These are phyloP conservation scores for Stenotaenia linearis DNA, from an alignment of 2,888 invertebrate species.

Conservation along the genomic window DNA sequence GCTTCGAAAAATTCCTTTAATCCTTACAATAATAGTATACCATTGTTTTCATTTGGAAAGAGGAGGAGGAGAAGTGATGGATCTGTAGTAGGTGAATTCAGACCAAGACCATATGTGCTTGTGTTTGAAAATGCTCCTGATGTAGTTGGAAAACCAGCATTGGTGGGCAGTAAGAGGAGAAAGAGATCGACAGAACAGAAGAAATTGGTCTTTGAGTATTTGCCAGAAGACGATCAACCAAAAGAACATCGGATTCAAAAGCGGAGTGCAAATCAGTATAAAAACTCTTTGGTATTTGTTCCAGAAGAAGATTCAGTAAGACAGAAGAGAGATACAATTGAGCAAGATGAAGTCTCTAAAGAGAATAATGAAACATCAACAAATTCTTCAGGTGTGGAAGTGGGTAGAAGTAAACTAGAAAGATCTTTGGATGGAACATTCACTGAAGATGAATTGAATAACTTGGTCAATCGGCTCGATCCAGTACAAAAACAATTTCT, in stretches of 20 bases:
- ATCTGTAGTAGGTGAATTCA: background rate
- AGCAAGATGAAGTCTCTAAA: no score
- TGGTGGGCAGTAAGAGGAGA: background rate
- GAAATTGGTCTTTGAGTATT: background rate
- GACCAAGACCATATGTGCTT: background rate
- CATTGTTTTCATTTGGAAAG: background rate
- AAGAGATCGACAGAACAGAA: background rate
- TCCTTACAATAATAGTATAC: background rate
- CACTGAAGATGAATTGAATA: slow-evolving; percentile 36
- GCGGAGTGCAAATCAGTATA: background rate
- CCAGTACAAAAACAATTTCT: slow-evolving; percentile 36
- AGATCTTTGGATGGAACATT: slow-evolving; percentile 28
- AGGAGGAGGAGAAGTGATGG: background rate
- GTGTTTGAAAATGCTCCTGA: background rate
- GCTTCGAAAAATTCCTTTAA: background rate
- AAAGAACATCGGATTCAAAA: background rate
- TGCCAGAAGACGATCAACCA: background rate
- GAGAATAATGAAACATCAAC: no score
- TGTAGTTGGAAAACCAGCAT: background rate
- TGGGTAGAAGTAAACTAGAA: background rate
- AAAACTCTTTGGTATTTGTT: background rate
- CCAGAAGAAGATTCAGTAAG: background rate
- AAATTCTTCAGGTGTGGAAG: background rate
- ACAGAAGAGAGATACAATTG: background rate
- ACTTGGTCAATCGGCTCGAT: slow-evolving; percentile 34